Base-by-base conservation (phyloP, 2,888 invertebrate genomes). In the Himalopsyche kuldschensis region DNA sequence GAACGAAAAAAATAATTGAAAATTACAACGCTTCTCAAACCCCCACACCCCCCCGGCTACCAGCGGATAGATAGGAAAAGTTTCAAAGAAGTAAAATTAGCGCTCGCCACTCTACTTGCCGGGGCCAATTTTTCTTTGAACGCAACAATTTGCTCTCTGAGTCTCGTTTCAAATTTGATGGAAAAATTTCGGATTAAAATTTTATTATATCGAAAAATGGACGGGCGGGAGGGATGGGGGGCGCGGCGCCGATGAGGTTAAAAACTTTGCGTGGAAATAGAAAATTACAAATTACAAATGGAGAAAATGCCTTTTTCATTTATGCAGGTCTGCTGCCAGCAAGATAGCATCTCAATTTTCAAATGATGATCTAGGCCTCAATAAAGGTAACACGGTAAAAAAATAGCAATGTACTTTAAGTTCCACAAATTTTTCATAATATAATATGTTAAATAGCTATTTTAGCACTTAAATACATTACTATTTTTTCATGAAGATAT, bases 121-220 rank as follows among this genome's bases (percentile, higher is more conserved):
- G 77, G 63, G 69, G 80, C 84, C 80, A 82, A 76, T 83, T 84
- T 84, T 81, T 84, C 85, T 85, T 85, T 86, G 86, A 85, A 84
- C 84, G 78, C 82, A 84, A 85, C 85, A 86, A 86, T 84, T 86
- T 86, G 81, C 85, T 69, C 41, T n/a, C n/a, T n/a, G 41, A 84
- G 84, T 78, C 85, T 86, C 86, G 78, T 85, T 86, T 82, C 86
- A 86, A 86, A 86, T 86, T 86, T 86, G 86, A 86, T 86, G 86
- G 86, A 86, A 86, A 86, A 86, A 84, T 84, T 85, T 85, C 85
- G 85, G 86, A 86, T 86, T 86, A 86, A 86, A 86, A 86, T 86
- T 86, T 86, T 86, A 86, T 86, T 86, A 86, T 86, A 84, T 86
- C 83, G 85, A 79, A 55, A 35, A 46, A 41, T 81, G 20, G 76